phyloP scores from a whole-genome alignment of 2,888 invertebrate genomes.

The Elysia crispata region DNA sequence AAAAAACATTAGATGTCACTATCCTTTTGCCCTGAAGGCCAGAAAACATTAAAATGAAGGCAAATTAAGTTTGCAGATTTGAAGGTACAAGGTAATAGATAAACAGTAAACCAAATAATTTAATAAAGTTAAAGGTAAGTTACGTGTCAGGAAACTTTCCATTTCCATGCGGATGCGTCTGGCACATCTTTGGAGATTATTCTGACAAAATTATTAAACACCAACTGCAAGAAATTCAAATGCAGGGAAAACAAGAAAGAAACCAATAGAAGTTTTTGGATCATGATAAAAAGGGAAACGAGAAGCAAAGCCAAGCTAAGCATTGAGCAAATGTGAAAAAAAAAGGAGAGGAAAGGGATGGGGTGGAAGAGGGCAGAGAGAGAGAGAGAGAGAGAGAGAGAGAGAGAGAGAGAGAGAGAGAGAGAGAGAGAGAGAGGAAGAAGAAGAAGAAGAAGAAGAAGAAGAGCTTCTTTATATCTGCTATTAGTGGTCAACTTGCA shows the following conservation, averaged over 20 bases:
- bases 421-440: conserved; percentile 11
- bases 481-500: too few species aligned
- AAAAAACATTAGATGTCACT: conserved; percentile 24
- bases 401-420: conserved; percentile 19
- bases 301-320: too few species aligned
- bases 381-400: conserved; percentile 33
- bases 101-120: too few species aligned
- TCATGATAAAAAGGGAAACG: too few species aligned
- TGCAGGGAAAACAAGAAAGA: conserved; percentile 18
- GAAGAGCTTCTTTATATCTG: not conserved
- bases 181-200: too few species aligned
- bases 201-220: not conserved
- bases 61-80: too few species aligned
- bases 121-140: too few species aligned
- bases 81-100: too few species aligned
- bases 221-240: not conserved
- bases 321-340: too few species aligned
- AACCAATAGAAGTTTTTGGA: not conserved
- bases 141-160: too few species aligned
- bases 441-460: not conserved
- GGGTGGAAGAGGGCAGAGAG: too few species aligned
- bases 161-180: too few species aligned
- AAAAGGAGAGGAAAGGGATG: not conserved
- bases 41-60: conserved; percentile 1
- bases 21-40: not conserved